Base-by-base conservation (phyloP, 2,888 invertebrate species). In the Polyommatus icarus region DNA sequence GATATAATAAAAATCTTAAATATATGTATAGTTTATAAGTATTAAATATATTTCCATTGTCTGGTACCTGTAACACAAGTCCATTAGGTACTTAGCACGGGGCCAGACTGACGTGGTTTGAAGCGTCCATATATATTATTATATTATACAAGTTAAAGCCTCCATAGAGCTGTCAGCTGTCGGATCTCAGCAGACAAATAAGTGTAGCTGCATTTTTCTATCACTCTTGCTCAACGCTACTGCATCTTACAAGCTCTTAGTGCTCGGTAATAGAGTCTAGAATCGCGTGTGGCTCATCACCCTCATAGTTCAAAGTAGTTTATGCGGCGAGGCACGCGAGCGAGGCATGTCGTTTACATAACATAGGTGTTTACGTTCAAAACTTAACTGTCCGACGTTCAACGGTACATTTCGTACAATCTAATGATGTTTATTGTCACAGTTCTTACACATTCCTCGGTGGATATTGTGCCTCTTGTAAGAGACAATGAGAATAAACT, bases 321-420 rank as follows among this genome's bases (percentile, higher is more conserved):
- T 71, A 77, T 77, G 71, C 77, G n/a, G 32, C 20, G 71, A 54
- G 36, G 77, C 77, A 77, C 77, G 76, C 76, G 76, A 71, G 71
- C 76, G n/a, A 77, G 77, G 76, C 77, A 76, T 61, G 71, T 54
- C 50, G 78, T 78, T 79, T 77, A 79, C 79, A 78, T 79, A 79
- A 79, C 78, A 79, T 54, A 54, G 54, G 46, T 75, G 75, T 75
- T 75, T 75, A 75, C 75, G 75, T 54, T 75, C 75, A 54, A 50
- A 75, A 75, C 50, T 50, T 54, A 75, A 29, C 75, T 50, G 75
- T 75, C 29, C 18, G 29, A 50, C 46, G 50, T 54, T 24, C 24
- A 75, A 75, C 75, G 75, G 50, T 40, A 72, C 40, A 40, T 71
- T 71, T 72, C 40, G 40, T 72, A 72, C 20, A 72, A n/a, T 40